phyloP scores from a whole-genome alignment of 2,797 vertebrate genomes.

The Lacerta agilis region DNA sequence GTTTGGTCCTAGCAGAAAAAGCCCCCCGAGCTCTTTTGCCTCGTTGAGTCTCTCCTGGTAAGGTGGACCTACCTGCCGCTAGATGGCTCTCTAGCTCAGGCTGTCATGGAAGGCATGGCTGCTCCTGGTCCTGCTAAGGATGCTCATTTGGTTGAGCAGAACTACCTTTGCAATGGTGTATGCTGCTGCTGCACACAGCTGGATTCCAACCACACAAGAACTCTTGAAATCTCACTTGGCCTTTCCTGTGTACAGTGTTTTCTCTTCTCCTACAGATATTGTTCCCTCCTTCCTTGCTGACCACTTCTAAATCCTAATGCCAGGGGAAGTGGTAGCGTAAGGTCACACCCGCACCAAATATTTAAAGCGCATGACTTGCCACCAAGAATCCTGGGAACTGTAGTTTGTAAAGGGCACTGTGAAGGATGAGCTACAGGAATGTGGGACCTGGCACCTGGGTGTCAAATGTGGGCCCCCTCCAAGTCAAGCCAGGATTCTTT shows the following conservation, averaged over 20 bases:
- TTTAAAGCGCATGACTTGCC: too few relatives aligned
- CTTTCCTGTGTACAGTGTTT: neutral
- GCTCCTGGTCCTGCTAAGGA: neutral
- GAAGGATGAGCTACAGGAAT: too few relatives aligned
- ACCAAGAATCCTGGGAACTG: too few relatives aligned
- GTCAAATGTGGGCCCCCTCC: too few relatives aligned
- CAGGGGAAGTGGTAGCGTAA: too few relatives aligned
- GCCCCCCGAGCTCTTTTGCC: neutral
- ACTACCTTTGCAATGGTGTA: neutral
- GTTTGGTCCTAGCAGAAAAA: slow-evolving; percentile 4
- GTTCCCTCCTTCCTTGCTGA: neutral
- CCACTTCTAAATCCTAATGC: neutral
- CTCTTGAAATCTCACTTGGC: neutral
- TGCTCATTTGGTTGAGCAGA: neutral
- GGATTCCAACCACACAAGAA: neutral
- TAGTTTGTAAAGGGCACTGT: too few relatives aligned
- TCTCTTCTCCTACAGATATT: neutral
- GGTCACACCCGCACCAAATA: too few relatives aligned
- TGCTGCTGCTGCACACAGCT: neutral
- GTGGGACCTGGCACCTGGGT: too few relatives aligned
- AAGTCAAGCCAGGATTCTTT: too few relatives aligned
- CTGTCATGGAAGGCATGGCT: neutral
- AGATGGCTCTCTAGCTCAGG: slow-evolving; percentile 49
- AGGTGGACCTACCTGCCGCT: neutral
- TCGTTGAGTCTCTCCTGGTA: neutral